Conservation (phyloP, 2,113 vertebrate species). For the Lophotis ruficrista region DNA sequence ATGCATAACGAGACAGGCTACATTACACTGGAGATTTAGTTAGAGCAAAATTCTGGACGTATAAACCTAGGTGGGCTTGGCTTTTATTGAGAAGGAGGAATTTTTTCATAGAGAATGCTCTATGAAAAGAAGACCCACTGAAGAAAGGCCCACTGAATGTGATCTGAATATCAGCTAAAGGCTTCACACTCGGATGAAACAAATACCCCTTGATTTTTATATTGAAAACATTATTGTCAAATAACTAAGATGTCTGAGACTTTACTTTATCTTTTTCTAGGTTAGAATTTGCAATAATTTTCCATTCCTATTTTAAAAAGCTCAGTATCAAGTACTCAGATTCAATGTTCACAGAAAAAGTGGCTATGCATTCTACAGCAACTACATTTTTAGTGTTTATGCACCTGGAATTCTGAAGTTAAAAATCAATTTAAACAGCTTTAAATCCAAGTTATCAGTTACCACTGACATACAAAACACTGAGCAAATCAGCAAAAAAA, state of each 20-base stretch:
- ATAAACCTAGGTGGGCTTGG: neutral
- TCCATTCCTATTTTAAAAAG: neutral
- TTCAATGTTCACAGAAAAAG: neutral
- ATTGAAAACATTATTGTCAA: neutral
- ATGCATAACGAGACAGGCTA: neutral
- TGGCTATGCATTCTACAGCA: neutral
- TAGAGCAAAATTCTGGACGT: neutral
- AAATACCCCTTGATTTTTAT: neutral
- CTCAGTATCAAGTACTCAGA: neutral
- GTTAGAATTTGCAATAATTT: neutral
- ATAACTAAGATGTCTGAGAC: neutral
- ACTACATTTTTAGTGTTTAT: neutral
- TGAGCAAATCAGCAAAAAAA: neutral
- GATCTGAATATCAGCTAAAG: neutral
- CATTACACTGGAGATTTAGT: neutral
- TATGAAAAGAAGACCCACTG: neutral
- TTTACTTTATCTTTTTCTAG: neutral
- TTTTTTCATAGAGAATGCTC: neutral
- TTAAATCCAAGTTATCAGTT: neutral
- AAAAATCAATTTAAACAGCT: neutral
- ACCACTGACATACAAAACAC: too few species aligned
- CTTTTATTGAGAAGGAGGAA: neutral
- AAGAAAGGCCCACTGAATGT: neutral
- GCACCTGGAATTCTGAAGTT: neutral
- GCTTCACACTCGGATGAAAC: neutral